Conservation (phyloP, 2,113 vertebrate genomes). For the Lucifuga dentata region DNA sequence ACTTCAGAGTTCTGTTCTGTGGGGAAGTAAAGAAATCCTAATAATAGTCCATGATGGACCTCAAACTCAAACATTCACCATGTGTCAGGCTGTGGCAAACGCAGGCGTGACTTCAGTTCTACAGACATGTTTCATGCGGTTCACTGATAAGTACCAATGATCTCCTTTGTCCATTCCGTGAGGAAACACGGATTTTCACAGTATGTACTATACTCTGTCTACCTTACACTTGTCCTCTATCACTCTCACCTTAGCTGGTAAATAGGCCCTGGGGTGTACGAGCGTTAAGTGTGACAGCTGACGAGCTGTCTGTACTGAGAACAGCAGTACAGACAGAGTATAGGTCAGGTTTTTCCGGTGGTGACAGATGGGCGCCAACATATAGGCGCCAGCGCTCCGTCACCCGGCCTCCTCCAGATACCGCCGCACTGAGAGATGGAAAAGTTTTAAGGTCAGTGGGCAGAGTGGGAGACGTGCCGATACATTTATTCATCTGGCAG, state of each 20-base stretch:
- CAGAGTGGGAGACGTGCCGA: constrained; percentile 26
- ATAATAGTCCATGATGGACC: too few species aligned
- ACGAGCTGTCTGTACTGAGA: constrained; percentile 32
- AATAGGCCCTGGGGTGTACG: constrained; percentile 3
- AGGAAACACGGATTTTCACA: neutral
- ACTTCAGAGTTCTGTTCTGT: too few species aligned
- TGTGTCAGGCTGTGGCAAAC: too few species aligned
- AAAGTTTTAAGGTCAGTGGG: constrained; percentile 27
- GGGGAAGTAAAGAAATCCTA: too few species aligned
- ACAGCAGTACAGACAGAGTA: constrained; percentile 23
- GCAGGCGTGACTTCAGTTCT: too few species aligned
- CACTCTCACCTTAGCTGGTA: constrained; percentile 46
- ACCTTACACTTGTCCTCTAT: constrained; percentile 28
- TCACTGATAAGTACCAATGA: too few species aligned
- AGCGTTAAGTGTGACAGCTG: constrained; percentile 63
- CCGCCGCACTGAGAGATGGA: constrained; percentile 36
- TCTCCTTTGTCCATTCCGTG: neutral
- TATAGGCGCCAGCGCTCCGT: constrained; percentile 50
- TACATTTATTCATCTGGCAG: too few species aligned
- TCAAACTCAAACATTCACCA: too few species aligned
- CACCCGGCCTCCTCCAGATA: constrained; percentile 47
- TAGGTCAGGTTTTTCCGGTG: constrained; percentile 68
- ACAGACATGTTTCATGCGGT: too few species aligned
- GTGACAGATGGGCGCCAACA: constrained; percentile 50
- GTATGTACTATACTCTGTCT: neutral